Percentiles rank a stretch among this genome's conserved stretches.
Conservation (phyloP, 2,113 vertebrate genomes). For the Cettia cetti region DNA sequence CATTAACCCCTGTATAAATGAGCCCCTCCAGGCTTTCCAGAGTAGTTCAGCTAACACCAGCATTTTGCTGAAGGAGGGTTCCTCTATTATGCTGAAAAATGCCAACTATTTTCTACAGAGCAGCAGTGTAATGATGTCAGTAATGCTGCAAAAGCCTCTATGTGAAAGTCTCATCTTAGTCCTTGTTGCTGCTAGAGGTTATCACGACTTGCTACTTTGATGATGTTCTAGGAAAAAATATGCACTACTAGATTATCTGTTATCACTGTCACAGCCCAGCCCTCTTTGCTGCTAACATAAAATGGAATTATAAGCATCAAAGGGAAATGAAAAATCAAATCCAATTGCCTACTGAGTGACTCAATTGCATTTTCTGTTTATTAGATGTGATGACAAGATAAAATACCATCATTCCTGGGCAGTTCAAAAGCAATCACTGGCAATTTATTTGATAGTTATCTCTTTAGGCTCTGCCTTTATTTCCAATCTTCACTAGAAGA, state of each 20-base stretch:
- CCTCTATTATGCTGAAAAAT: neutral
- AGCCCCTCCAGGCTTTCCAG: neutral
- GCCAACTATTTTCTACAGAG: neutral
- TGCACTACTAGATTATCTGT: neutral
- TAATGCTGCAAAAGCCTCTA: neutral
- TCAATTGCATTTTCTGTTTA: slow-evolving; percentile 26
- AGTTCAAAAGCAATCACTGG: neutral
- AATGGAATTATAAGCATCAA: slow-evolving; percentile 11
- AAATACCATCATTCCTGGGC: slow-evolving; percentile 10
- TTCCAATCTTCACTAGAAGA: neutral
- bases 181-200: neutral
- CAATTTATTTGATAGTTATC: slow-evolving; percentile 1
- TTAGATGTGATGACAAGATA: slow-evolving; percentile 26
- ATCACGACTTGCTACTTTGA: slow-evolving; percentile 19
- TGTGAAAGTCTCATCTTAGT: neutral
- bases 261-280: neutral
- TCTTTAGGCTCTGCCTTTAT: slow-evolving; percentile 1
- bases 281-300: neutral
- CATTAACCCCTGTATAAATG: neutral
- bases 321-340: slow-evolving; percentile 41
- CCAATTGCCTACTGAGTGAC: slow-evolving; percentile 4
- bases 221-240: neutral
- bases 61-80: neutral
- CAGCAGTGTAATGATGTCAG: neutral
- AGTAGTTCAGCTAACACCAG: neutral